Evolutionary conservation across 2,888 invertebrate species (phyloP), one percentile per base, ranked within the genome.

Genomic region (Leptopilina drosophilae): DNA sequence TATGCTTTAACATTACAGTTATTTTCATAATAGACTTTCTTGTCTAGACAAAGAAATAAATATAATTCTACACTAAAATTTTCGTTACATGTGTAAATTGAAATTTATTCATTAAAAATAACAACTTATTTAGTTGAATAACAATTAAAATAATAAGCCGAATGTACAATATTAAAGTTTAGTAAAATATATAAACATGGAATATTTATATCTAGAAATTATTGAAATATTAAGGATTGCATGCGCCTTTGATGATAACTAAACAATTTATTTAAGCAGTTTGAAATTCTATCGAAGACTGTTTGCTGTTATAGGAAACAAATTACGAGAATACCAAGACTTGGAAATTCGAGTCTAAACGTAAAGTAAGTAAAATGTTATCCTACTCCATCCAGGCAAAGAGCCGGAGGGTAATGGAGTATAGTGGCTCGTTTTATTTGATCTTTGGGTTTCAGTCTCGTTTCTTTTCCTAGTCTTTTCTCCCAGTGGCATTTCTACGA

Each of bases 361-460:
- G 73, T 56, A 56, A 56, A 56, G 56, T 73, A 73, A 73, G 73
- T 73, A 73, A 56, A 73, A 73, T 73, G 73, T 73, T 73, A 56
- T 56, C 73, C 56, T 73, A 56, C 73, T 73, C 56, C 56, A 56
- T 73, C 73, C 56, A 73, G 53, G 73, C 33, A 56, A 73, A 73
- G 73, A 73, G 73, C 53, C 73, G 9, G 73, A 73, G 73, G 73
- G 73, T 73, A 73, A 73, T 73, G 73, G 73, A 56, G 40, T 73
- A 69, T 53, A 69, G 69, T 69, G 69, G 53, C 69, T 69, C n/a
- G 67, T 26, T 69, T 73, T 73, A 73, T 73, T 56, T 73, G 56
- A 73, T 56, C 56, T 73, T 73, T 73, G n/a, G 73, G 73, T 73
- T 33, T 73, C 56, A 42, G 42, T 66, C 66, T 66, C 66, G n/a